Conservation (phyloP, 2,797 vertebrate species). For the Enteromius mattozi region DNA sequence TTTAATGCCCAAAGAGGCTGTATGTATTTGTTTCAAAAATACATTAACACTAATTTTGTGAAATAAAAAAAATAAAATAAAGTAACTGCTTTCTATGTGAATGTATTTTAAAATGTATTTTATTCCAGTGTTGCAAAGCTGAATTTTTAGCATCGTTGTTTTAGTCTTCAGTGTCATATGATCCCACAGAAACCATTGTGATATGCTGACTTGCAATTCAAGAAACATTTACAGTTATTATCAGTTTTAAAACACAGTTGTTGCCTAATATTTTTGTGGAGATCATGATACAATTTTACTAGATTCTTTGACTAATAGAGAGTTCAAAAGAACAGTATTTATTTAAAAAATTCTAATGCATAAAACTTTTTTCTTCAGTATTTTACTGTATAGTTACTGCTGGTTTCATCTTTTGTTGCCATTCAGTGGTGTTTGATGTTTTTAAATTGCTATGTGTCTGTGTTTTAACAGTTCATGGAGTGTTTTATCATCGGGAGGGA, state of each 20-base stretch:
- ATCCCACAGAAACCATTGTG: not conserved
- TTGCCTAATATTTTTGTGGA: not conserved
- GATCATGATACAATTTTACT: not conserved
- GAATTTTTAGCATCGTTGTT: not conserved
- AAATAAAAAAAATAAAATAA: too few relatives aligned
- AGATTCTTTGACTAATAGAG: not conserved
- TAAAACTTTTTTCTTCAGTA: not conserved
- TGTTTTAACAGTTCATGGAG: constrained; percentile 87
- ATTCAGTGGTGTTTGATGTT: not conserved
- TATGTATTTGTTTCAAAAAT: not conserved
- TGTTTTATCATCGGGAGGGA: constrained; percentile 96
- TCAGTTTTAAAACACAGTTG: not conserved
- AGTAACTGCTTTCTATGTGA: not conserved
- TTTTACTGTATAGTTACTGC: not conserved
- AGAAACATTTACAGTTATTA: not conserved
- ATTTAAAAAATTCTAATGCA: not conserved
- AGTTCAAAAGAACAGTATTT: not conserved
- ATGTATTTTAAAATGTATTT: not conserved
- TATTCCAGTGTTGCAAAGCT: not conserved
- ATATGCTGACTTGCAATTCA: not conserved
- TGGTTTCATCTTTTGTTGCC: not conserved
- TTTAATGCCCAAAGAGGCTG: not conserved
- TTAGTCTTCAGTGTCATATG: not conserved
- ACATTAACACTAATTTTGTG: not conserved
- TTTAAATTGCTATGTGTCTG: not conserved